Evolutionary conservation across 2,797 vertebrate genomes (phyloP), one percentile per base, ranked within the genome.

Genomic region (Tangara arthus): DNA sequence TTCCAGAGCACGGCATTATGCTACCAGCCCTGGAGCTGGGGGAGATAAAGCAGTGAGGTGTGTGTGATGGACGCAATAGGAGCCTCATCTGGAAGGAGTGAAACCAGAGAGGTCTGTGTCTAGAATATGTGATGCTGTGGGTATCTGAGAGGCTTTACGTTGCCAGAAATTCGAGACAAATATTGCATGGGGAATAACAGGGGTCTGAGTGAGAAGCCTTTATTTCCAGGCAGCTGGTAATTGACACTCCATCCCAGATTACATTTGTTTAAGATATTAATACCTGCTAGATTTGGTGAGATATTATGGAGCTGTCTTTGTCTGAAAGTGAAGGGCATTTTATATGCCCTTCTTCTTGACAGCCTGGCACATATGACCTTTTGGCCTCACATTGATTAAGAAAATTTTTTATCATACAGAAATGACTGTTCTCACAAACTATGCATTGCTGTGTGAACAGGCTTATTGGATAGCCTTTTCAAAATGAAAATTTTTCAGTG

Each of bases 1-100:
- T 78, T 34, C 42, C 8, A 5, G 84, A 50, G 81, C 0, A 0
- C 0, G 0, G 56, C 52, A 8, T 11, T 52, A 44, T 21, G 53
- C 76, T 41, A 60, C 69, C 44, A 50, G 61, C 52, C 60, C 34
- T 15, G 65, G 70, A 64, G 24, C 55, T 44, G 85, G 11, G 2
- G 3, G 65, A 88, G 88, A 64, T 16, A 26, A 46, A 80, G 79
- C 82, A 39, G 26, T 0, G 8, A 86, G 65, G n/a, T n/a, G 59
- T 65, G 86, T 60, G 90, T 0, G 55, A 69, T 44, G 66, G 70
- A 66, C 87, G 57, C 1, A 30, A 41, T 23, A 63, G 30, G 27
- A 55, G 73, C 12, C 66, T 93, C 32, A 2, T 35, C 34, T n/a
- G 21, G 27, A 59, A 79, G 56, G 47, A 52, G 10, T n/a, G 91